These are phyloP conservation scores for Pedionomus torquatus DNA, from an alignment of 2,113 vertebrate species.

Conservation along the genomic window DNA sequence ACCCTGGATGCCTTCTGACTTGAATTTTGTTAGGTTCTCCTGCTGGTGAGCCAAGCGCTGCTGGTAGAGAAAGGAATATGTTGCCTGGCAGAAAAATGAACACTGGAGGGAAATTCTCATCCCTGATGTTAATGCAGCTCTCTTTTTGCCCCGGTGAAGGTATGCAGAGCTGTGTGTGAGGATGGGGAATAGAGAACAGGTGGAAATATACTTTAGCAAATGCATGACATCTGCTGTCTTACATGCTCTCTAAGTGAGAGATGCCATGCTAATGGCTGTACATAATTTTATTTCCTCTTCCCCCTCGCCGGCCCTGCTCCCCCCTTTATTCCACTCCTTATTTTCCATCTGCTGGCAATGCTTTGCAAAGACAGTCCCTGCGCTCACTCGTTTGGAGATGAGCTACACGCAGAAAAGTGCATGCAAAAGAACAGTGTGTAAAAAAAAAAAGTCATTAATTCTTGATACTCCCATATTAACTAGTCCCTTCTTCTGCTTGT, in stretches of 20 bases:
- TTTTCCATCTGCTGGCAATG: not conserved
- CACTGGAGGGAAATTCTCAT: not conserved
- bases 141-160: not conserved
- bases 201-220: not conserved
- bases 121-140: not conserved
- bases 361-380: accelerated
- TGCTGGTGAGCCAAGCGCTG: not conserved
- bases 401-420: not conserved
- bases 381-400: accelerated
- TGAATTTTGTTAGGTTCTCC: not conserved
- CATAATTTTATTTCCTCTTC: not conserved
- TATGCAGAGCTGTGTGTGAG: not conserved
- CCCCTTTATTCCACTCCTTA: not conserved
- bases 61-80: not conserved
- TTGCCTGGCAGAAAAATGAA: not conserved
- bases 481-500: not conserved
- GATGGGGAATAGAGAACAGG: not conserved
- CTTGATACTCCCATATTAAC: not conserved
- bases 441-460: not conserved
- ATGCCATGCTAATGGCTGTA: not conserved
- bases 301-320: not conserved
- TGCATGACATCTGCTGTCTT: not conserved
- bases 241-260: not conserved
- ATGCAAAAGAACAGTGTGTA: not conserved
- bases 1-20: not conserved